Conservation (phyloP, 2,797 vertebrate species). For the Xerus rutilus region DNA sequence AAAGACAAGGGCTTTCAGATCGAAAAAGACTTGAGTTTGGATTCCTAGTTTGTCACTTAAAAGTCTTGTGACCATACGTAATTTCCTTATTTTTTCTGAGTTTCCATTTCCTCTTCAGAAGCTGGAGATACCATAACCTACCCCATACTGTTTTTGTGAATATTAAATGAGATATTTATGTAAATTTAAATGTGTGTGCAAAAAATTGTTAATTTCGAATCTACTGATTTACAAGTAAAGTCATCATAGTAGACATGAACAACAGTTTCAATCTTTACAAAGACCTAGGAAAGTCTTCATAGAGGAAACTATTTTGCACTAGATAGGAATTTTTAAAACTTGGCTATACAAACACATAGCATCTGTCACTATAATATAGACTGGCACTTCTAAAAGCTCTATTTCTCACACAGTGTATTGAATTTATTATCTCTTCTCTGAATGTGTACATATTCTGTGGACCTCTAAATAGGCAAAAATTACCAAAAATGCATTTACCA, state of each 20-base stretch:
- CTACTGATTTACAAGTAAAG: slow-evolving; percentile 53
- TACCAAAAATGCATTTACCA: not conserved
- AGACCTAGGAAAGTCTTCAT: not conserved
- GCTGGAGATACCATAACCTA: slow-evolving; percentile 43
- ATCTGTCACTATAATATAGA: slow-evolving; percentile 16
- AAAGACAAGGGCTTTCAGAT: not conserved
- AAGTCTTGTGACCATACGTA: not conserved
- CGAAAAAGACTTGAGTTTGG: not conserved
- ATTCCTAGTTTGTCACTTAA: not conserved
- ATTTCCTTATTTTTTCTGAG: not conserved
- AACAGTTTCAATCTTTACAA: slow-evolving; percentile 1
- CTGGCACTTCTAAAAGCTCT: not conserved
- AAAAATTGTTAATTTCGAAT: slow-evolving; percentile 62
- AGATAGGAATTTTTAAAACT: slow-evolving; percentile 6
- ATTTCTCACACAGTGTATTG: not conserved
- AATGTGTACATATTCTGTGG: slow-evolving; percentile 12
- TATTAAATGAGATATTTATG: slow-evolving; percentile 62
- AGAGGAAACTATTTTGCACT: not conserved
- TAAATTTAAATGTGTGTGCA: slow-evolving; percentile 50
- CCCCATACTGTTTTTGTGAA: slow-evolving; percentile 20
- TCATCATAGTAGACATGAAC: not conserved
- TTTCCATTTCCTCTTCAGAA: slow-evolving; percentile 46
- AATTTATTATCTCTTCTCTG: not conserved
- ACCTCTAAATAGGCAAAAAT: not conserved
- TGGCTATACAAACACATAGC: not conserved